Evolutionary conservation across 1,140 invertebrate species (phyloP), one percentile per base, ranked within the genome.

Genomic region (Matsumurasca onukii): DNA sequence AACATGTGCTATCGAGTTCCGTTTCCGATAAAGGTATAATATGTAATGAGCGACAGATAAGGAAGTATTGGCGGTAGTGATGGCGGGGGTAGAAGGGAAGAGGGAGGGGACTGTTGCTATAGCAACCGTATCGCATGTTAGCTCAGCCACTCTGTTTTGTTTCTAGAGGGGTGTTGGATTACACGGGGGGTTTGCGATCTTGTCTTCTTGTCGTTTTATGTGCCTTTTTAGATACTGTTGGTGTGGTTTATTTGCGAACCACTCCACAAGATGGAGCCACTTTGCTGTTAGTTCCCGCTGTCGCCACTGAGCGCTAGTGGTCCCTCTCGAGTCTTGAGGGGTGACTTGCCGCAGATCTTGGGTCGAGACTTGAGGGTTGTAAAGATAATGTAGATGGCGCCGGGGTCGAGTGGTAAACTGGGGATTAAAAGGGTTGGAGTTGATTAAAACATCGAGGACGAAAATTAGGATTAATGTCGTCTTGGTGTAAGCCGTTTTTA

Each of bases 41-140:
- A n/a, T n/a, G 64, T 39, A 66, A 51, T 39, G 64, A 30, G 64
- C 48, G 64, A 9, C 39, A 13, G 45, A 30, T 45, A 51, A 51
- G 27, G 34, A 9, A 17, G 34, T 17, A 39, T 5, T 17, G n/a
- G n/a, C 17, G 34, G 34, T 9, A 17, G 34, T 39, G 34, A 17
- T 9, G 45, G 27, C 31, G 62, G 20, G 49, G 55, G 25, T 5
- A 39, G 34, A 39, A 17, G 30, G 27, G 65, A 49, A 29, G 31
- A 25, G 39, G 65, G 65, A 51, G 65, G 65, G 65, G 65, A 25
- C 39, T 61, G 71, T 73, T 64, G 1, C 69, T 64, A 69, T 73
- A 67, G 39, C n/a, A 48, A 73, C 71, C 55, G 69, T 73, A 73
- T 73, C 71, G 70, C 51, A 61, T 73, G 69, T 73, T 73, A 68